Evolutionary conservation across 1,140 invertebrate genomes (phyloP), one percentile per base, ranked within the genome.

Genomic region (Ips typographus): DNA sequence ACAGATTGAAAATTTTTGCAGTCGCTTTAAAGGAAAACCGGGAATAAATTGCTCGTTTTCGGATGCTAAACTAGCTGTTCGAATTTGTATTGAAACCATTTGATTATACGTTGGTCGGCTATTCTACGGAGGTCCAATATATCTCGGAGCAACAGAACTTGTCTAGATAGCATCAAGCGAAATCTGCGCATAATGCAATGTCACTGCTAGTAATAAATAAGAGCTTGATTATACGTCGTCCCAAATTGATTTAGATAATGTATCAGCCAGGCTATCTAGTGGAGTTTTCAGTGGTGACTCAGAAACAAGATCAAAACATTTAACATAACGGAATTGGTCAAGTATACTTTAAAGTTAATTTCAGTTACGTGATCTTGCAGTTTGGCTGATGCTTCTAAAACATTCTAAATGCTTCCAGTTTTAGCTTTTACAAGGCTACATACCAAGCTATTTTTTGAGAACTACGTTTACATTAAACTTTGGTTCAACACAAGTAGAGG

Each of bases 171-270:
- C 57, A 59, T 59, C 40, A 40, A 40, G 41, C 40, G 39, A 52
- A 64, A 64, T 64, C 61, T 42, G 47, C 51, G 40, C 61, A 64
- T 52, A 64, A 53, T 53, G 61, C 61, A 53, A 8, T 52, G 61
- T 64, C 61, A 64, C 53, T 64, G 61, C 40, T n/a, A 53, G 49
- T 64, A 64, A 64, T 64, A 64, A 64, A 64, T 64, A 64, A 39
- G 59, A 7, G 61, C 61, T 52, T 53, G 61, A 64, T 64, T 64
- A 53, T 64, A 64, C 47, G 61, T 41, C 61, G 61, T 36, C 51
- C 61, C 49, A 64, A 64, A 64, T 64, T 64, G 61, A 64, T 64
- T 64, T 53, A 64, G 61, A 64, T 64, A 64, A 64, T 64, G 40
- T 53, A 64, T 64, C 61, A 41, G 61, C 40, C 47, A 61, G 44